Base-by-base conservation (phyloP, 2,113 vertebrate species). In the Tamias sibiricus region DNA sequence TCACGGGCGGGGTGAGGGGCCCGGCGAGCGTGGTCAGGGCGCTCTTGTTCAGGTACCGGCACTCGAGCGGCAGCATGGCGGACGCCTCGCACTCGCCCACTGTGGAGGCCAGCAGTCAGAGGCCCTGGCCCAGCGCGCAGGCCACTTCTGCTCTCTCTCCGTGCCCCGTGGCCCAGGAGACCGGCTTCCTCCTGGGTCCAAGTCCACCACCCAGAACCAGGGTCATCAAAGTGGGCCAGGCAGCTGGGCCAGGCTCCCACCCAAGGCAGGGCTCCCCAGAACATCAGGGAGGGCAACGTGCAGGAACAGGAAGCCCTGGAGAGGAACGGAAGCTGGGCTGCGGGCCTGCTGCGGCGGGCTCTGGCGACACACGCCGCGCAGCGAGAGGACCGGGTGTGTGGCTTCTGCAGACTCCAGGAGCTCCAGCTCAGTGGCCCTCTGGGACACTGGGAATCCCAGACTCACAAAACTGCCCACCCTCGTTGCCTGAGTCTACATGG, bases 31-130 rank as follows among this genome's bases (percentile, higher is more conserved):
- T 99, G 54, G 99, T 99, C 98, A 99, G 98, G 72, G 99, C 99
- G 81, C 99, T 99, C 97, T 99, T 99, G 96, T 99, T 99, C 98
- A 99, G 98, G 98, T 99, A 99, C 98, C 99, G 99, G 98, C 99
- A 99, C 97, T 99, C 99, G 95, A 99, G 98, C 0, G 99, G 99
- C 97, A 99, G 98, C 99, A 99, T 99, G 96, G 99, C 98, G 0
- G 99, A 99, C 0, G 99, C 99, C 98, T 99, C 99, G 28, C 99
- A 99, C 98, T 99, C 99, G 7, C 98, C 97, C 96, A 99, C 99
- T 99, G 98, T 57, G 28, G 11, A 42, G 24, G 28, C 24, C 59
- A 62, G 9, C 59, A 3, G 59, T 62, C 11, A 62, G 24, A 26
- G 24, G 13, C 11, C 26, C 40, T 11, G 42, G 24, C 22, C 37